These are phyloP conservation scores for Atta texana DNA, from an alignment of 1,140 invertebrate genomes.

Conservation along the genomic window DNA sequence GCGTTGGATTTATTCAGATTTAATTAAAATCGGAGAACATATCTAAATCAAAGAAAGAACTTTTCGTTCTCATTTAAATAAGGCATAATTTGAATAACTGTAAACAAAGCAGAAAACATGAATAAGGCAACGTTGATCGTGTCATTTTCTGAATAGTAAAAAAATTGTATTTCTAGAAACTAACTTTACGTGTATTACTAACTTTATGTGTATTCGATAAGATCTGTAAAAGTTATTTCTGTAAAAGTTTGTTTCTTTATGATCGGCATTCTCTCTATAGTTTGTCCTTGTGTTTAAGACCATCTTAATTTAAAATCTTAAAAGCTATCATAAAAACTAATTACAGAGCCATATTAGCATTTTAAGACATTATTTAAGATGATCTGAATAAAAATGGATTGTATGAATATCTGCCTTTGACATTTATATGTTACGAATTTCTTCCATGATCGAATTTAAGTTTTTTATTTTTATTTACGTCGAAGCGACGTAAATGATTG, in stretches of 20 bases:
- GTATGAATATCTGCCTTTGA: not conserved
- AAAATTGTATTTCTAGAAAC: not conserved
- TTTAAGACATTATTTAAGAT: too few species aligned
- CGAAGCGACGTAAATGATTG: not conserved
- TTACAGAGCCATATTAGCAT: too few species aligned
- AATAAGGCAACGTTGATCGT: not conserved
- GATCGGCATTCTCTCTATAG: too few species aligned
- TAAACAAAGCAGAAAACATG: not conserved
- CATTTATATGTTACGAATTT: not conserved
- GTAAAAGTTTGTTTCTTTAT: not conserved
- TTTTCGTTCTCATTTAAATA: constrained; percentile 1
- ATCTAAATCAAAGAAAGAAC: not conserved
- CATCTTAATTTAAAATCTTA: too few species aligned
- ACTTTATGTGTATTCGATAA: not conserved
- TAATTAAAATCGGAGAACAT: not conserved
- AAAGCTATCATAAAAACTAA: too few species aligned
- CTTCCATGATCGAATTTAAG: not conserved
- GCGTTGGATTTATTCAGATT: constrained; percentile 35
- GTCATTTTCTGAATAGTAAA: not conserved
- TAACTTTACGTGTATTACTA: not conserved
- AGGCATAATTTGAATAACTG: not conserved
- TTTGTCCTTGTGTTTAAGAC: too few species aligned
- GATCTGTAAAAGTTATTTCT: not conserved
- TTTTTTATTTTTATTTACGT: not conserved
- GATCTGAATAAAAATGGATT: too few species aligned